phyloP scores from a whole-genome alignment of 2,797 vertebrate genomes.

The Siniperca obscura region DNA sequence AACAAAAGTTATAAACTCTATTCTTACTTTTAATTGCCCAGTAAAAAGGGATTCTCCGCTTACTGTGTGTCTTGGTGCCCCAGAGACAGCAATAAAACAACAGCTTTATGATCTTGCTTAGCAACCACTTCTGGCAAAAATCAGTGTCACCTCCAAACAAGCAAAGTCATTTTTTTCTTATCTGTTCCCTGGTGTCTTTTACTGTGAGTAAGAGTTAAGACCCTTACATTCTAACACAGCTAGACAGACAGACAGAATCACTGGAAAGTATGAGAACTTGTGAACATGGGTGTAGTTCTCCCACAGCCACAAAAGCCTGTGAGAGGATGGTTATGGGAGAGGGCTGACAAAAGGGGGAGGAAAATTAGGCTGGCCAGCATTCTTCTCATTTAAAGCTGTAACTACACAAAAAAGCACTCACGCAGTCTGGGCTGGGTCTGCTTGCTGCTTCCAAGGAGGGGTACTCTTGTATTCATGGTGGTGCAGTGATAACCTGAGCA shows the following conservation, averaged over 20 bases:
- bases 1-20: slow-evolving; percentile 70
- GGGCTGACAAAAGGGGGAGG: slow-evolving; percentile 87
- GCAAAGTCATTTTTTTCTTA: slow-evolving; percentile 30
- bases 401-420: slow-evolving; percentile 88
- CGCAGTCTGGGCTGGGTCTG: slow-evolving; percentile 90
- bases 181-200: slow-evolving; percentile 40
- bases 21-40: slow-evolving; percentile 72
- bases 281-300: slow-evolving; percentile 83
- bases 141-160: slow-evolving; percentile 30
- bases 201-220: neutral
- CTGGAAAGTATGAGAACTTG: slow-evolving; percentile 68
- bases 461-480: slow-evolving; percentile 84
- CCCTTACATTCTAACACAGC: neutral
- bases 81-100: slow-evolving; percentile 76
- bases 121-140: slow-evolving; percentile 53
- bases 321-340: slow-evolving; percentile 84
- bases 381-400: slow-evolving; percentile 98
- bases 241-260: slow-evolving; percentile 31
- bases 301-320: slow-evolving; percentile 74
- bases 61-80: slow-evolving; percentile 57
- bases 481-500: slow-evolving; percentile 81
- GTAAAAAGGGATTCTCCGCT: slow-evolving; percentile 67
- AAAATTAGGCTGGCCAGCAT: slow-evolving; percentile 95
- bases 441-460: slow-evolving; percentile 89
- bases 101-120: slow-evolving; percentile 73